Conservation (phyloP, 2,888 invertebrate species). For the Adelphocoris suturalis region DNA sequence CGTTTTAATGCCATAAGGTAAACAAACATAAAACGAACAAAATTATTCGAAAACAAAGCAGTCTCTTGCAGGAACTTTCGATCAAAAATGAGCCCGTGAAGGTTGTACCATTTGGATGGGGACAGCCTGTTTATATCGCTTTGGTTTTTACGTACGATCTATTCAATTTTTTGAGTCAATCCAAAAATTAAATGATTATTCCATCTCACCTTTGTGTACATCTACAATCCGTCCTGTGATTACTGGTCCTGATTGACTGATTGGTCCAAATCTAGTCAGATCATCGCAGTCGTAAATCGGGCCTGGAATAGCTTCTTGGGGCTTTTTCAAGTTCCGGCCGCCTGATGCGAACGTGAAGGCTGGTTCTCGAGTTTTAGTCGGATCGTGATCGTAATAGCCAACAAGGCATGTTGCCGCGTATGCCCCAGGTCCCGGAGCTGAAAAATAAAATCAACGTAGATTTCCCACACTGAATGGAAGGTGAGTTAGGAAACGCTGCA, state of each 20-base stretch:
- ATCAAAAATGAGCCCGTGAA: too few relatives aligned
- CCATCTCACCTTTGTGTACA: constrained; percentile 2
- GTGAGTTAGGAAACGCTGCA: neutral
- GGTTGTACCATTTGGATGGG: too few relatives aligned
- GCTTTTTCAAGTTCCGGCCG: neutral
- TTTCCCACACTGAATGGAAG: neutral
- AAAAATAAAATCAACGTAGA: neutral
- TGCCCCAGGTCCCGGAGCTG: constrained; percentile 52
- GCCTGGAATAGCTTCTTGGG: constrained; percentile 51
- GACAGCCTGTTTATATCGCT: too few relatives aligned
- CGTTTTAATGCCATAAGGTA: too few relatives aligned
- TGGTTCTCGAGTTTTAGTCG: constrained; percentile 61
- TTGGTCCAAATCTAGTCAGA: constrained; percentile 58
- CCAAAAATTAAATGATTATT: too few relatives aligned
- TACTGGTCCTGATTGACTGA: constrained; percentile 48
- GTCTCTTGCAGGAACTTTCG: too few relatives aligned
- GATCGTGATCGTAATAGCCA: constrained; percentile 62
- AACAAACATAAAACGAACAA: too few relatives aligned
- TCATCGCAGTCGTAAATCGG: constrained; percentile 59
- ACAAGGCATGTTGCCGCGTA: constrained; percentile 38
- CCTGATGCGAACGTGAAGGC: constrained; percentile 56
- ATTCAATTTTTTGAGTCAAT: too few relatives aligned
- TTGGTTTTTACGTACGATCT: too few relatives aligned
- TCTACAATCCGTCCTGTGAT: neutral
- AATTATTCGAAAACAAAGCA: too few relatives aligned